Conservation (phyloP, 2,888 invertebrate genomes). For the Heliconius ethilla region DNA sequence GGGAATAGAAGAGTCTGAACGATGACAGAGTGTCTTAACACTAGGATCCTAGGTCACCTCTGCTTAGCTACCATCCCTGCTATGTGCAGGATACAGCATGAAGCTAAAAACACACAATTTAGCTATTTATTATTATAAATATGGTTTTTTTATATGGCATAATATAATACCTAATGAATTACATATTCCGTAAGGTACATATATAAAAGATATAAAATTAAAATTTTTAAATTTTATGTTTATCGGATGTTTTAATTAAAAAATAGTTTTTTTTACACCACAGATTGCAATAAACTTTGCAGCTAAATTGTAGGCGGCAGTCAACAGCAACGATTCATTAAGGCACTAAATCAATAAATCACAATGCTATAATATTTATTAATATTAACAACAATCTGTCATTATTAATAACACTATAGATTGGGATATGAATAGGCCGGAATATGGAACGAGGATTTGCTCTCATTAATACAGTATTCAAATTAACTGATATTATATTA, state of each 20-base stretch:
- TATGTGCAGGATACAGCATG: too few relatives aligned
- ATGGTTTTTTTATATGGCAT: neutral
- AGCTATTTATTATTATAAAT: too few relatives aligned
- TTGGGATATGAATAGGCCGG: conserved; percentile 39
- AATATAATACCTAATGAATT: neutral
- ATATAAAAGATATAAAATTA: neutral
- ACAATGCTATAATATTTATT: conserved; percentile 45
- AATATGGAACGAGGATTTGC: conserved; percentile 39
- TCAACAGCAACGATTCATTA: conserved; percentile 28
- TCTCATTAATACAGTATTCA: conserved; percentile 34
- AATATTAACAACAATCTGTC: conserved; percentile 41
- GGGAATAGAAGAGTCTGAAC: too few relatives aligned
- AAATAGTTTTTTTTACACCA: neutral
- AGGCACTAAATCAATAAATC: conserved; percentile 45
- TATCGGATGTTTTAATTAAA: neutral
- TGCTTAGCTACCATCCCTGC: too few relatives aligned
- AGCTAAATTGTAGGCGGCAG: conserved; percentile 32
- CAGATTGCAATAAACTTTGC: neutral
- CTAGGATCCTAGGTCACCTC: too few relatives aligned
- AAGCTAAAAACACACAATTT: too few relatives aligned
- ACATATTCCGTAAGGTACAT: neutral
- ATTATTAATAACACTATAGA: conserved; percentile 45
- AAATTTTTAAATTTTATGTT: neutral
- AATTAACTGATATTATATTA: conserved; percentile 32
- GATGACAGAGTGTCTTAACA: too few relatives aligned